Evolutionary conservation across 2,888 invertebrate genomes (phyloP), one percentile per base, ranked within the genome.

Genomic region (Salticus scenicus): DNA sequence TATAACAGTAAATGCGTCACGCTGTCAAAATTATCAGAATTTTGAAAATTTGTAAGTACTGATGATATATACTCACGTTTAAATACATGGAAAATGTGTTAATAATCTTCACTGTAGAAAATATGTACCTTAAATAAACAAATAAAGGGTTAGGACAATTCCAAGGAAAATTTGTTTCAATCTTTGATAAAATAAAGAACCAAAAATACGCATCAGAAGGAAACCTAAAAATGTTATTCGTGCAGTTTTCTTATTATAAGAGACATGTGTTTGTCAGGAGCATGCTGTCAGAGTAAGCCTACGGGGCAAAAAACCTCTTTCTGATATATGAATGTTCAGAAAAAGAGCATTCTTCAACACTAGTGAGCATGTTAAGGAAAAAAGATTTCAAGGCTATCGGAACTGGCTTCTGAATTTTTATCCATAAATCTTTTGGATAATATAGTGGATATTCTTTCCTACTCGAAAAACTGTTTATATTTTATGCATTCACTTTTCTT

Each of bases 251-350:
- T 24, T 57, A 57, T 57, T 57, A 57, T 57, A 24, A 57, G 24
- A 24, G 17, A 24, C 24, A 24, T 57, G 57, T 57, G 57, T 57
- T 57, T 57, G 57, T 57, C 57, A 57, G 57, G 24, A 24, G 17
- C 57, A 24, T 1, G 57, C 57, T 57, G 57, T 57, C 57, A 57
- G 5, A 17, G 24, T 5, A 12, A 24, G 24, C 57, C 57, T 12
- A 57, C 57, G 24, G 57, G 57, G 57, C 24, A 57, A 57, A 57
- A 24, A 24, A 57, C 24, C 57, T 57, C 57, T 57, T 57, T 57
- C 57, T 24, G 57, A 57, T 24, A 57, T 57, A 57, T 57, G 57
- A 57, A 57, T 57, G 57, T 5, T 5, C 24, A 20, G 17, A 57
- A 57, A 57, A 57, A 57, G 57, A 57, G 12, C 57, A 57, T 57